Conservation (phyloP, 2,113 vertebrate species). For the Oreotrochilus melanogaster region DNA sequence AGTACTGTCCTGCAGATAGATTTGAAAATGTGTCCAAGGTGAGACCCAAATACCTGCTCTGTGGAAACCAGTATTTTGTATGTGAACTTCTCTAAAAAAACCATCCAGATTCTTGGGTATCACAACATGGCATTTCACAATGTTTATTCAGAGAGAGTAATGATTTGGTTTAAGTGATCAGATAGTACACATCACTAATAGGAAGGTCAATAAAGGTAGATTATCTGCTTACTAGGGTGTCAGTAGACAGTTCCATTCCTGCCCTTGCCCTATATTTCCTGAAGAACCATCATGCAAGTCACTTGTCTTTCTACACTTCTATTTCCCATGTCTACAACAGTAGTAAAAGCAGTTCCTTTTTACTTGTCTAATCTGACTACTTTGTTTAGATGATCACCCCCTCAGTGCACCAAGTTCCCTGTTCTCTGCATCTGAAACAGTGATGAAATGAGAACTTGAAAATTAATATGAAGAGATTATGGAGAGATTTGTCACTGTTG, state of each 20-base stretch:
- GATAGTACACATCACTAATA: background rate
- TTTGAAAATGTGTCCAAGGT: background rate
- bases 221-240: background rate
- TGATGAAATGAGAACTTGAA: background rate
- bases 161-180: background rate
- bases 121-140: background rate
- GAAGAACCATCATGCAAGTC: background rate
- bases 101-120: background rate
- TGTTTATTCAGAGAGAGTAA: background rate
- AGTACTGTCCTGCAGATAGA: background rate
- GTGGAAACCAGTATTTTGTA: background rate
- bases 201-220: background rate
- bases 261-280: background rate
- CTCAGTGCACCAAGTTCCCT: background rate
- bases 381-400: background rate
- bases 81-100: background rate
- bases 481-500: background rate
- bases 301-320: background rate
- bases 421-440: background rate
- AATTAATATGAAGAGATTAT: background rate
- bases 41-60: background rate
- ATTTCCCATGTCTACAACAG: background rate
- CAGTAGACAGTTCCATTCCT: background rate
- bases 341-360: background rate
- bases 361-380: background rate